Evolutionary conservation across 1,140 invertebrate genomes (phyloP).

Genomic region (Lepidurus couesii): DNA sequence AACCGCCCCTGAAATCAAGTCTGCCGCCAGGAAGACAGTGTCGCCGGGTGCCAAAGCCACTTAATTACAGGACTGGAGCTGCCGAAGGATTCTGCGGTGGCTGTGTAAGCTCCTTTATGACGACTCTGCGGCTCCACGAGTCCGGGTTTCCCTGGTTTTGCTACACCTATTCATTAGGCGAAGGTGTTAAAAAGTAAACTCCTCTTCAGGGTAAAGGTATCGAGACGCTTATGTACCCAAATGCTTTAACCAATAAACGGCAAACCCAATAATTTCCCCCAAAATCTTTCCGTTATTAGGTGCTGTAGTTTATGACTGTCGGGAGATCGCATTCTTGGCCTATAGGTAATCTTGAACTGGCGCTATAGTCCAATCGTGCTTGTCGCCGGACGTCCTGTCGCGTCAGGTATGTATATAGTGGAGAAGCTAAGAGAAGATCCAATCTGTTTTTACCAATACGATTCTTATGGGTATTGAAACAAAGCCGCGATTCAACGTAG

Average conservation of each 20-base stretch:
- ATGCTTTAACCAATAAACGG: background rate
- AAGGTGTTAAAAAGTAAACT: background rate
- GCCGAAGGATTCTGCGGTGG: conserved; percentile 17
- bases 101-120: background rate
- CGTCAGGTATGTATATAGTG: background rate
- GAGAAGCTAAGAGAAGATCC: background rate
- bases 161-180: background rate
- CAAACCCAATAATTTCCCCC: background rate
- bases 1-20: background rate
- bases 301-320: background rate
- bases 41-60: conserved; percentile 8
- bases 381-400: conserved; percentile 14
- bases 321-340: background rate
- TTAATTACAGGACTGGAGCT: background rate
- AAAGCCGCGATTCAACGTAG: background rate
- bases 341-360: background rate
- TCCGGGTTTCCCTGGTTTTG: background rate
- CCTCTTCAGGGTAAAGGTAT: background rate
- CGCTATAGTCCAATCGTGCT: background rate
- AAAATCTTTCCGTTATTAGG: background rate
- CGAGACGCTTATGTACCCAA: background rate
- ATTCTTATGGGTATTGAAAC: conserved; percentile 15
- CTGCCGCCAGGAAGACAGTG: conserved; percentile 16
- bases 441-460: background rate
- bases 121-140: background rate